Evolutionary conservation across 2,797 vertebrate species (phyloP).

Genomic region (Odontamblyopus rebecca): DNA sequence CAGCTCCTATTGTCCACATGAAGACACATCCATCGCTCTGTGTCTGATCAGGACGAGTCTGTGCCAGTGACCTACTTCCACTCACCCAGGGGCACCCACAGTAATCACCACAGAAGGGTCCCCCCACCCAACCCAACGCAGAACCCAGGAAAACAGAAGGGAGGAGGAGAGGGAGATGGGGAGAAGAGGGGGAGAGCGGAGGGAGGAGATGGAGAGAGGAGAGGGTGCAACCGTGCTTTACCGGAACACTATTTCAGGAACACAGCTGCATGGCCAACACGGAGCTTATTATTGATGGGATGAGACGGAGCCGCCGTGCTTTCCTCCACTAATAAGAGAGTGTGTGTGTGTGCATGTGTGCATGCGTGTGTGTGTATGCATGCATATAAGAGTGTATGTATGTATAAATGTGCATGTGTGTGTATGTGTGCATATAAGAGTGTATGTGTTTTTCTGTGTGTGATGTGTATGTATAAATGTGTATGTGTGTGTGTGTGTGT

Average conservation of each 20-base stretch:
- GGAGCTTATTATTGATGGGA: conserved; percentile 64
- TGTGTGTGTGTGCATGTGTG: not conserved
- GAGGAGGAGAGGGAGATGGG: not conserved
- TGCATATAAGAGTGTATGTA: too few species aligned
- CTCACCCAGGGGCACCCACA: conserved; percentile 69
- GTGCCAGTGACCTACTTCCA: conserved; percentile 78
- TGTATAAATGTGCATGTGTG: too few species aligned
- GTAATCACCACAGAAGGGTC: conserved; percentile 69
- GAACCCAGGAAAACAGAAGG: conserved; percentile 59
- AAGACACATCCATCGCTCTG: conserved; percentile 39
- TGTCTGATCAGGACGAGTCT: conserved; percentile 55
- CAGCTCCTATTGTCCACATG: conserved; percentile 37
- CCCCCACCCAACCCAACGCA: conserved; percentile 44
- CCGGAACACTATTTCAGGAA: conserved; percentile 70
- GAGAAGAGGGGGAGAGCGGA: conserved; percentile 14
- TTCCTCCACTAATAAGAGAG: conserved; percentile 31
- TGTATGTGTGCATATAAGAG: too few species aligned
- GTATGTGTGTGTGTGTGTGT: too few species aligned
- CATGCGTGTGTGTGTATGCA: too few species aligned
- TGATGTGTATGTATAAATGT: too few species aligned
- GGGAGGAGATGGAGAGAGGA: not conserved
- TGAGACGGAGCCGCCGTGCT: conserved; percentile 40
- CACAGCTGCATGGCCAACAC: conserved; percentile 67
- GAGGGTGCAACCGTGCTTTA: conserved; percentile 36
- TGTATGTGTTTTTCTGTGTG: too few species aligned